These are phyloP conservation scores for Lepidurus arcticus DNA, from an alignment of 1,140 invertebrate genomes.

Conservation along the genomic window DNA sequence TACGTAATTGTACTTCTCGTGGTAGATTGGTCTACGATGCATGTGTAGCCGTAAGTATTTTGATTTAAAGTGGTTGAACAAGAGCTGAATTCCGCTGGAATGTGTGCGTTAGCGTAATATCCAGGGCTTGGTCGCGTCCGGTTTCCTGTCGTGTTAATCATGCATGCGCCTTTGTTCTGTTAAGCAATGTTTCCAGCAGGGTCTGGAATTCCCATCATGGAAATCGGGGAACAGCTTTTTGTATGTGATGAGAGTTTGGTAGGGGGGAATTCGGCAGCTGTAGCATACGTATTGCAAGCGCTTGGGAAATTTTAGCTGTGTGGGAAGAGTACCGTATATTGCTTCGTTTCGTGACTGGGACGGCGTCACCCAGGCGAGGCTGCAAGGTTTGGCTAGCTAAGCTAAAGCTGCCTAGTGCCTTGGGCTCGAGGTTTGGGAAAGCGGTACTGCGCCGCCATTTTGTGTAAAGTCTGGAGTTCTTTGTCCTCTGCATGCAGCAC, in stretches of 20 bases:
- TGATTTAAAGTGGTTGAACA: neutral
- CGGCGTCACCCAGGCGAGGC: constrained; percentile 16
- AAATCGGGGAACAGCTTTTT: neutral
- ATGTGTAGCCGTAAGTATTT: neutral
- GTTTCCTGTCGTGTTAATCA: neutral
- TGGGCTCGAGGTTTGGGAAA: constrained; percentile 1
- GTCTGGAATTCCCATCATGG: neutral
- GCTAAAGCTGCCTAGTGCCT: constrained; percentile 20
- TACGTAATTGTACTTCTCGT: neutral
- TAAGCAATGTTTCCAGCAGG: neutral
- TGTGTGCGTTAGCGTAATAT: constrained; percentile 11
- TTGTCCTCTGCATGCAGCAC: constrained; percentile 13
- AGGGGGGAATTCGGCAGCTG: neutral
- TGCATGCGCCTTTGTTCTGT: neutral
- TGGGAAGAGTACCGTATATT: neutral
- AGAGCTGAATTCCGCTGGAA: neutral
- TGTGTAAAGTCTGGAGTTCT: constrained; percentile 2
- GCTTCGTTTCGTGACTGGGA: constrained; percentile 16
- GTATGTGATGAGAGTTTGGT: neutral
- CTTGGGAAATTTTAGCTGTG: constrained; percentile 15
- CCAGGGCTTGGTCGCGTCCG: neutral
- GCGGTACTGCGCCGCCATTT: constrained; percentile 13
- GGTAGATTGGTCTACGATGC: neutral
- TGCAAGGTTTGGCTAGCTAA: constrained; percentile 14
- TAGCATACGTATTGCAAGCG: neutral